These are phyloP conservation scores for Noctuana brunneofusca DNA, from an alignment of 2,888 invertebrate species.

Conservation along the genomic window DNA sequence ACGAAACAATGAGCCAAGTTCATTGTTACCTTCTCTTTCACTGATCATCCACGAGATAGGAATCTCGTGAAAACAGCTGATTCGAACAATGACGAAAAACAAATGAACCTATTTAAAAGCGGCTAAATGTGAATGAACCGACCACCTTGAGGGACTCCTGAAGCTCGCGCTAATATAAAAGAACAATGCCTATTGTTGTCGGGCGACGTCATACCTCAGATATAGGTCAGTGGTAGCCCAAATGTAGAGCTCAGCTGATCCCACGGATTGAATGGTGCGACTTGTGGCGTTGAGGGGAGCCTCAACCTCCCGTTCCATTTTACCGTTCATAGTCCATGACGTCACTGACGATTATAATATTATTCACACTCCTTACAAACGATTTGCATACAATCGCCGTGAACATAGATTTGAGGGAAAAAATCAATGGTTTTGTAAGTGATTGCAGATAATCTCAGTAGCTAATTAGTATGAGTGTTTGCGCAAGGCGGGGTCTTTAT, in stretches of 20 bases:
- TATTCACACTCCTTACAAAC: constrained; percentile 24
- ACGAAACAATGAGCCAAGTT: constrained; percentile 62
- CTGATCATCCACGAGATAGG: constrained; percentile 68
- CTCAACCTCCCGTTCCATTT: constrained; percentile 49
- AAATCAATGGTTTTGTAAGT: constrained; percentile 18
- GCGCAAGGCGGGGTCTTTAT: constrained; percentile 12
- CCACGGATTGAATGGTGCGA: constrained; percentile 54
- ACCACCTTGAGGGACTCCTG: constrained; percentile 76
- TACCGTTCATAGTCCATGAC: constrained; percentile 39
- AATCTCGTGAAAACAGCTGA: constrained; percentile 77
- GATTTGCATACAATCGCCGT: constrained; percentile 32
- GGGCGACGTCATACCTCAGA: constrained; percentile 74
- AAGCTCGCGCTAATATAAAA: constrained; percentile 77
- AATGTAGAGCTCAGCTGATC: constrained; percentile 76
- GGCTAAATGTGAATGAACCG: constrained; percentile 77
- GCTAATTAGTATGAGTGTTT: constrained; percentile 17
- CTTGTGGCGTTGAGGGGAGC: constrained; percentile 12
- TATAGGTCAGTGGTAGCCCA: constrained; percentile 79
- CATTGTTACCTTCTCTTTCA: constrained; percentile 65
- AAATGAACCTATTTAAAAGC: constrained; percentile 75
- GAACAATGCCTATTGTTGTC: constrained; percentile 82
- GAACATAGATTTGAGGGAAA: constrained; percentile 17
- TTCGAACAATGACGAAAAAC: constrained; percentile 76
- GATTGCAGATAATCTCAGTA: constrained; percentile 22
- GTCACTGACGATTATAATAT: constrained; percentile 6